Conservation (phyloP, 1,140 invertebrate species). For the Ceratoteleas bidentatus region DNA sequence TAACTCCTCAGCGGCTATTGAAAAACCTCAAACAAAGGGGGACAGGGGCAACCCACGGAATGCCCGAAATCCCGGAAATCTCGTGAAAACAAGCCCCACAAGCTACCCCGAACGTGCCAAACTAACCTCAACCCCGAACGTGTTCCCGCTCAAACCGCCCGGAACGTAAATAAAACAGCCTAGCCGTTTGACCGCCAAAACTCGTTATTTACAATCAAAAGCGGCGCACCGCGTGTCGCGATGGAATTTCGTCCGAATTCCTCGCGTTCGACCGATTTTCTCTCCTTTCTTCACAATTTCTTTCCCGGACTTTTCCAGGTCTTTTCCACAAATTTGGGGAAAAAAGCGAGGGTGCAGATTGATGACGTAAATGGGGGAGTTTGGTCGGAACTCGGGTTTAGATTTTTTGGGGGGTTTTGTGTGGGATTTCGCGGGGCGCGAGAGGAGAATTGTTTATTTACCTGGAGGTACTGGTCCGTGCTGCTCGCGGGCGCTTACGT, state of each 20-base stretch:
- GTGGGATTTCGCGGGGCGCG: background rate
- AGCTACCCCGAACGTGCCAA: background rate
- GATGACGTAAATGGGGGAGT: too few species aligned
- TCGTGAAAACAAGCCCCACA: background rate
- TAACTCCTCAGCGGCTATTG: too few species aligned
- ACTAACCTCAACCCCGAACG: background rate
- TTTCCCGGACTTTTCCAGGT: too few species aligned
- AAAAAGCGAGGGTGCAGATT: too few species aligned
- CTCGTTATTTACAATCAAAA: background rate
- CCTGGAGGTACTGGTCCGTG: slow-evolving; percentile 1
- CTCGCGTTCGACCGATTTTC: background rate
- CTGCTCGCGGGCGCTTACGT: slow-evolving; percentile 1
- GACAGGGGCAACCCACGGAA: background rate
- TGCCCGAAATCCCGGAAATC: background rate
- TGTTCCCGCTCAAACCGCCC: slow-evolving; percentile 3
- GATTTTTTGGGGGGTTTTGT: too few species aligned
- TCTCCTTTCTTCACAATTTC: too few species aligned
- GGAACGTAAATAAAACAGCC: background rate
- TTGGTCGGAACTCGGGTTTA: too few species aligned
- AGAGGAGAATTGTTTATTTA: slow-evolving; percentile 5
- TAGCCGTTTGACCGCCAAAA: background rate
- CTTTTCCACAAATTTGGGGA: too few species aligned
- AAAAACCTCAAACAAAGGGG: too few species aligned
- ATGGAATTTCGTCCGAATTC: background rate
- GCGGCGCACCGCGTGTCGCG: background rate